A percentile compares a stretch with the other conserved stretches of the same genome.
Conservation (phyloP, 2,113 vertebrate species). For the Nansenia antarctica region DNA sequence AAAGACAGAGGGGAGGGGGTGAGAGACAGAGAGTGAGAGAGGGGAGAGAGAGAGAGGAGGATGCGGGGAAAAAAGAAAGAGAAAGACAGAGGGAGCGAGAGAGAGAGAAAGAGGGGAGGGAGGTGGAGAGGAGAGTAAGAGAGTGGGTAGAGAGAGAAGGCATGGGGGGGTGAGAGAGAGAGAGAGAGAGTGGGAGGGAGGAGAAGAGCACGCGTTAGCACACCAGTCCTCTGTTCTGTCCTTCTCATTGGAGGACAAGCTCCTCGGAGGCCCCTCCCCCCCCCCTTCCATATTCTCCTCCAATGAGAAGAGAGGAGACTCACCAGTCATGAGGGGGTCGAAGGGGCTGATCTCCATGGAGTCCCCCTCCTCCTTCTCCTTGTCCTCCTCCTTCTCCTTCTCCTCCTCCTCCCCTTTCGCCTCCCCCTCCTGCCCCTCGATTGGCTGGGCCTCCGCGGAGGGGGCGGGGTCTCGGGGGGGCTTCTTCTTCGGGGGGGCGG, state of each 20-base stretch:
- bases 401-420: neutral
- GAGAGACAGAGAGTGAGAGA: too few species aligned
- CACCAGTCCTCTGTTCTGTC: too few species aligned
- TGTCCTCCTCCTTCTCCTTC: conserved; percentile 31
- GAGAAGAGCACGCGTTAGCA: too few species aligned
- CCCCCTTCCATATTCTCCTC: too few species aligned
- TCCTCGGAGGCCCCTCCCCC: too few species aligned
- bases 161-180: too few species aligned
- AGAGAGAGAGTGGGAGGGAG: too few species aligned
- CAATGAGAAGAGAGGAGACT: neutral
- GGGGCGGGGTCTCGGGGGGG: neutral
- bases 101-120: too few species aligned
- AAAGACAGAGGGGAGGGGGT: accelerated
- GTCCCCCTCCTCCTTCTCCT: neutral
- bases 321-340: conserved; percentile 44
- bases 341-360: too few species aligned
- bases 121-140: too few species aligned
- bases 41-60: neutral
- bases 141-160: neutral
- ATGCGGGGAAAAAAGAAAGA: accelerated
- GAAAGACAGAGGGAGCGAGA: too few species aligned
- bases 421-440: neutral
- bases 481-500: neutral
- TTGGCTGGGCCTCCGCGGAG: neutral
- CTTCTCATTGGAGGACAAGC: too few species aligned